Evolutionary conservation across 2,113 vertebrate species (phyloP), one percentile per base, ranked within the genome.

Genomic region (Sprattus sprattus): DNA sequence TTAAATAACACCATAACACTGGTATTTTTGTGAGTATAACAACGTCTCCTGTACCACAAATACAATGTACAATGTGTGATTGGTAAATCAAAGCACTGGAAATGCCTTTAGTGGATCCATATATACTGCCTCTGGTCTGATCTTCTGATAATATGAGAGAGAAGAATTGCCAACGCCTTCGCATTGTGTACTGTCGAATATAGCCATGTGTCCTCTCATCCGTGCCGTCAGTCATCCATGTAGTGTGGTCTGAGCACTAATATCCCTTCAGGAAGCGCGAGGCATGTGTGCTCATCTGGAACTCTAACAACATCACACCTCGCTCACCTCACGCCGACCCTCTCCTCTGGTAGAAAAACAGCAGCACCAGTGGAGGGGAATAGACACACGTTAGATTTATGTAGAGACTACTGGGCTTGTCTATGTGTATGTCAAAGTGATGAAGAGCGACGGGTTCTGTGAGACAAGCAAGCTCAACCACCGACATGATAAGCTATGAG

Each of bases 281-380:
- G 32, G 71, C 71, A 44, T 28, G 71, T 78, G 71, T 78, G 32
- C 32, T 78, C 71, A 78, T 78, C 71, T 78, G 71, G 71, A 78
- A 78, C 71, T 2, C 28, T 39, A 32, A 78, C 71, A 78, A 39
- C 71, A 78, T 78, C 71, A 39, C 71, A 78, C 71, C 71, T 78
- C 71, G 13, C 28, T 78, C 18, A 78, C 71, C 71, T 39, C 71
- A 6, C 28, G 11, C 1, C 15, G 71, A 78, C 71, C 71, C 39
- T 78, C 2, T 39, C 71, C 71, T 0, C 71, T 15, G 10, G 3
- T 78, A 32, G 9, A 78, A 4, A 20, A 13, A 32, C 64, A 71
- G 20, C 2, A 28, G 28, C 28, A 44, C 28, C 32, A 11, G 9
- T 3, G 6, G 71, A 78, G 4, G 10, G 39, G 71, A 5, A 78